phyloP scores from a whole-genome alignment of 2,888 invertebrate species.

The Malthinus flaveolus region DNA sequence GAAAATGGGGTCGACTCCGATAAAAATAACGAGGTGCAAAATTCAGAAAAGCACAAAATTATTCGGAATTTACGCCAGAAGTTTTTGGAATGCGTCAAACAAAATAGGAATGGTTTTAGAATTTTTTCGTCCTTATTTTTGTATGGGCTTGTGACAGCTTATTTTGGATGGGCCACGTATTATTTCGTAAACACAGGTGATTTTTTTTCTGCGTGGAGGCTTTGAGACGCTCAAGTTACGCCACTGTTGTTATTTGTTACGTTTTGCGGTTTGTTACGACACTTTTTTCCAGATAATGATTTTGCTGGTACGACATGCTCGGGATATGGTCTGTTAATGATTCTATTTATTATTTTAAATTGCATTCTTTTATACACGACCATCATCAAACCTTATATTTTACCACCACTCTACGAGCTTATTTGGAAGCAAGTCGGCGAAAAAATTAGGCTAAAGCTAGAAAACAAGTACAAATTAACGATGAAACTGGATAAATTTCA shows the following conservation, averaged over 20 bases:
- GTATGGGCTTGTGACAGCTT: slow-evolving; percentile 33
- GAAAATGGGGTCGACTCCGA: neutral
- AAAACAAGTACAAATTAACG: neutral
- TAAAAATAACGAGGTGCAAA: neutral
- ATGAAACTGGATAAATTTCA: neutral
- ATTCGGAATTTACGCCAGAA: neutral
- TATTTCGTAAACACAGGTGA: slow-evolving; percentile 6
- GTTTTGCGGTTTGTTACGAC: neutral
- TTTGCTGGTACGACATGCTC: slow-evolving; percentile 56
- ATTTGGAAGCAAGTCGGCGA: slow-evolving; percentile 44
- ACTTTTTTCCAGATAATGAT: slow-evolving; percentile 20
- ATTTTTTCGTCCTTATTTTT: slow-evolving; percentile 8
- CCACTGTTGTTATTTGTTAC: no score
- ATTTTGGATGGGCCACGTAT: slow-evolving; percentile 43
- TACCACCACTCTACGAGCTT: slow-evolving; percentile 50
- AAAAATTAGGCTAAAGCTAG: neutral
- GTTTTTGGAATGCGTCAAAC: neutral
- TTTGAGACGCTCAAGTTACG: no score
- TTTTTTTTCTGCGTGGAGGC: no score
- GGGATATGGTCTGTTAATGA: slow-evolving; percentile 73
- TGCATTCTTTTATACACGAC: slow-evolving; percentile 66
- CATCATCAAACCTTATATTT: slow-evolving; percentile 63
- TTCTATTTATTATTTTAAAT: slow-evolving; percentile 64
- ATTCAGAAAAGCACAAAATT: no score
- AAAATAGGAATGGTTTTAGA: neutral